These are phyloP conservation scores for Nothoprocta perdicaria DNA, from an alignment of 2,113 vertebrate species.

Conservation along the genomic window DNA sequence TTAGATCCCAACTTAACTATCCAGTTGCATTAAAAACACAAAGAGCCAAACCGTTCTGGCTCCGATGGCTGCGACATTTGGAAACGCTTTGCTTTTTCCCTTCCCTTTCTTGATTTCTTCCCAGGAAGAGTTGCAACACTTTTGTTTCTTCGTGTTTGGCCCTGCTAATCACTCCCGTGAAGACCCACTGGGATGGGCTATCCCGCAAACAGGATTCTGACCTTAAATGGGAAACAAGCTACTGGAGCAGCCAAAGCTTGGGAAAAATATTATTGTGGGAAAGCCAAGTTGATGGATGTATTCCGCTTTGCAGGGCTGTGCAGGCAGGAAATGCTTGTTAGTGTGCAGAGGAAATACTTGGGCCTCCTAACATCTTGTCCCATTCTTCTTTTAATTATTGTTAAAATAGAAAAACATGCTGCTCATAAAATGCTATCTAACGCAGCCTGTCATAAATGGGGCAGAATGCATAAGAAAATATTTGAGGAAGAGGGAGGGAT, in stretches of 20 bases:
- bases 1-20: background rate
- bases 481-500: background rate
- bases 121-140: slow-evolving; percentile 10
- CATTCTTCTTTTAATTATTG: background rate
- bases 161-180: slow-evolving; percentile 32
- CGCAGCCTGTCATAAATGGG: background rate
- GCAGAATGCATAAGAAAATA: background rate
- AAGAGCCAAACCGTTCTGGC: background rate
- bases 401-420: background rate
- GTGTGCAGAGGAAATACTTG: background rate
- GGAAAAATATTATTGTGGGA: slow-evolving; percentile 23
- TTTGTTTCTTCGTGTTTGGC: slow-evolving; percentile 56
- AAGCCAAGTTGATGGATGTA: background rate
- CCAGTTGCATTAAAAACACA: slow-evolving; percentile 15
- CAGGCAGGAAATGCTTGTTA: slow-evolving; percentile 23
- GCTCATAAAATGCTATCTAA: background rate
- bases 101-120: slow-evolving; percentile 32
- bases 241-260: background rate
- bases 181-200: background rate
- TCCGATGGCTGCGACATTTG: background rate
- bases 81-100: slow-evolving; percentile 21
- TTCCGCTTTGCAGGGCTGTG: background rate
- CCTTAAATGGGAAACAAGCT: slow-evolving; percentile 58
- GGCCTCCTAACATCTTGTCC: background rate
- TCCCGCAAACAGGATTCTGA: slow-evolving; percentile 42